A percentile compares a stretch with the other conserved stretches of the same genome.
Conservation (phyloP, 2,797 vertebrate species). For the Catharus ustulatus region DNA sequence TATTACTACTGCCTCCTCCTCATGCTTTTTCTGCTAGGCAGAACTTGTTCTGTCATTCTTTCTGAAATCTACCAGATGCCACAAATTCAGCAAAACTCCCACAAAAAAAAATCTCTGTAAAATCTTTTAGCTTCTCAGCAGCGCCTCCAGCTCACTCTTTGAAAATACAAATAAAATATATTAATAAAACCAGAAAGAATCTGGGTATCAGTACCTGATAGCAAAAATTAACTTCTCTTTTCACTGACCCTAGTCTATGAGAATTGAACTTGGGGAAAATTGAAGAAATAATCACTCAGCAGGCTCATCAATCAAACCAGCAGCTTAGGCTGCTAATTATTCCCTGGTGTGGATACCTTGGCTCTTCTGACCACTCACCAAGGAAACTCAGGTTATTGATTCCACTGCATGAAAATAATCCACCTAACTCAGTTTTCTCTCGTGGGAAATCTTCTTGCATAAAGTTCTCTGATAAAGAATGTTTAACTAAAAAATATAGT, state of each 20-base stretch:
- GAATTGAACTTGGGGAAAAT: conserved; percentile 7
- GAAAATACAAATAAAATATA: conserved; percentile 1
- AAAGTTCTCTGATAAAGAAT: conserved; percentile 40
- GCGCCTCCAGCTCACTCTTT: neutral
- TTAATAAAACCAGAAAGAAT: neutral
- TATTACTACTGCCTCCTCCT: neutral
- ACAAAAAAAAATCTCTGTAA: neutral
- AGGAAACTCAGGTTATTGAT: conserved; percentile 53
- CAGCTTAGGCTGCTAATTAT: conserved; percentile 52
- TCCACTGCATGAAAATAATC: conserved; percentile 51
- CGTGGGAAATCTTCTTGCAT: conserved; percentile 48
- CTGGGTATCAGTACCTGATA: neutral
- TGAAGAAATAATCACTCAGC: conserved; percentile 50
- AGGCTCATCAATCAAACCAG: conserved; percentile 64
- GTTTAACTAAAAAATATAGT: neutral
- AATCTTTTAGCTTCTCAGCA: neutral
- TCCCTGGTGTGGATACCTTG: conserved; percentile 36
- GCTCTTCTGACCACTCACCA: conserved; percentile 36
- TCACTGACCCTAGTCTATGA: neutral
- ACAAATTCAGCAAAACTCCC: conserved; percentile 26
- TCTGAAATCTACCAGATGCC: conserved; percentile 35
- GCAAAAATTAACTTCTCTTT: conserved; percentile 17
- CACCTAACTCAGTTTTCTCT: conserved; percentile 20
- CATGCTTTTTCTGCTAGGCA: neutral
- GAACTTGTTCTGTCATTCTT: conserved; percentile 4